Evolutionary conservation across 2,797 vertebrate species (phyloP), one percentile per base, ranked within the genome.

Genomic region (Poeciliopsis gracilis): DNA sequence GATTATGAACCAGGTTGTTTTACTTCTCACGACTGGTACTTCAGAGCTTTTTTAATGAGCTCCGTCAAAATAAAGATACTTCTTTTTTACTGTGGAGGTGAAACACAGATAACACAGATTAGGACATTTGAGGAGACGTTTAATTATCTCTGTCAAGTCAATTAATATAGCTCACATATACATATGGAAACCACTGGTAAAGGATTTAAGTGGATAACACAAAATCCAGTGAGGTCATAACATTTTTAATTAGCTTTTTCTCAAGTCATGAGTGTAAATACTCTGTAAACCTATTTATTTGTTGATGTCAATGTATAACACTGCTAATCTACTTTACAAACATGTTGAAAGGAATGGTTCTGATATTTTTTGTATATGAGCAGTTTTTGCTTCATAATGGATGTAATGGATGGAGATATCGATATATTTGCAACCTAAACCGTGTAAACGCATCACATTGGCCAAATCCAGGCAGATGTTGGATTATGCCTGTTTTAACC

Each of bases 141-240:
- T 81, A 82, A 88, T 90, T 87, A 86, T 86, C 79, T 5, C 57
- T 79, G 81, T 86, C 82, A 80, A 82, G 83, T 69, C 66, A 71
- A 74, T 88, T 84, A 78, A 73, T 78, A 75, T 43, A 53, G 72
- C 73, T 67, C 73, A 84, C 0, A 79, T 83, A 78, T 41, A 78
- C 75, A 78, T 47, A 75, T 43, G 51, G 30, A 61, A 82, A 71
- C 66, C 61, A 72, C 72, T 28, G 41, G 72, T 71, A 69, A 55
- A 66, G 59, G 51, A 72, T 59, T 83, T 78, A 57, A 59, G 77
- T 53, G 81, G 63, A 82, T 77, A 82, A 73, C 36, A 72, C 3
- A 2, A 61, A 83, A 81, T 76, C 67, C 46, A 78, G 53, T 66
- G 38, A 80, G 72, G 38, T 15, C 75, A 23, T 75, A 36, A 57